Percentiles rank a stretch among this genome's conserved stretches.
Conservation (phyloP, 2,113 vertebrate species). For the Gyps fulvus region DNA sequence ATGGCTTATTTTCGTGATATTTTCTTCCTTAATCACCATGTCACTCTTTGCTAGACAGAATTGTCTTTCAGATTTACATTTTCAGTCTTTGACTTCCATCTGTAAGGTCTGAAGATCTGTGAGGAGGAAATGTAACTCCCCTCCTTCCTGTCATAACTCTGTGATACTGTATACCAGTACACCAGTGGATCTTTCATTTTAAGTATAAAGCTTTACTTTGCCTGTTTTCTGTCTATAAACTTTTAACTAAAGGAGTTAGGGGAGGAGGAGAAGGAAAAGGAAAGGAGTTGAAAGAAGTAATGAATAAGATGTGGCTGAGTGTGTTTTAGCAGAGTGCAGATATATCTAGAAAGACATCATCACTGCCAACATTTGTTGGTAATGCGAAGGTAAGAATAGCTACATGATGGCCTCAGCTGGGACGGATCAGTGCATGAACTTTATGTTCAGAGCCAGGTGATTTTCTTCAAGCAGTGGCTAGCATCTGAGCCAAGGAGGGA, state of each 20-base stretch:
- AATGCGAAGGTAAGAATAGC: conserved; percentile 23
- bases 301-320: not conserved
- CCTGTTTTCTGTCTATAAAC: not conserved
- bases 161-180: not conserved
- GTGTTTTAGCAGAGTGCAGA: not conserved
- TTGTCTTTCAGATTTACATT: not conserved
- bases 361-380: not conserved
- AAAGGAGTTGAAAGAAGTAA: not conserved
- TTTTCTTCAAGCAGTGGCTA: not conserved
- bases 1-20: not conserved
- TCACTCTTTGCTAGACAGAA: not conserved
- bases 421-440: not conserved
- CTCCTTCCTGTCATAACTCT: not conserved
- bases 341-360: conserved; percentile 9
- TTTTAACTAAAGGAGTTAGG: not conserved
- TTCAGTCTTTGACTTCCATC: not conserved
- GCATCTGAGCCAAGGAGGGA: not conserved
- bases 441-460: not conserved
- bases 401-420: not conserved
- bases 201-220: not conserved
- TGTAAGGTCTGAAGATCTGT: not conserved
- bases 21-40: not conserved
- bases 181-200: not conserved
- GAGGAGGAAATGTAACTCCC: not conserved
- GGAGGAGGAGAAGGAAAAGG: not conserved